Evolutionary conservation across 2,888 invertebrate genomes (phyloP), one percentile per base, ranked within the genome.

Genomic region (Argyra leucocephala): DNA sequence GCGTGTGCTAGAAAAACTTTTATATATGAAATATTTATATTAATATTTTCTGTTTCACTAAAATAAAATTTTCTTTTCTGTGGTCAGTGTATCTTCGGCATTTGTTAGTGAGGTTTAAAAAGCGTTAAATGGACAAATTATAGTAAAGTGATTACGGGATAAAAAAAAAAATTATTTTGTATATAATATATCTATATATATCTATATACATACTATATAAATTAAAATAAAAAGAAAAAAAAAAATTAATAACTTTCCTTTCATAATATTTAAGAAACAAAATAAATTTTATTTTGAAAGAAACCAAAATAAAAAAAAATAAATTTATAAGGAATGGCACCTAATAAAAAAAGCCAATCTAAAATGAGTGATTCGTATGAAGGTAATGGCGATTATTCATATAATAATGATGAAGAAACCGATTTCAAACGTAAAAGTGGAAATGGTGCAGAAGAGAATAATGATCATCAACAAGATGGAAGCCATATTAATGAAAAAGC

Each of bases 401-500:
- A 73, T 58, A 78, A 76, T 67, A 75, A 74, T 63, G 78, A 78
- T 67, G 79, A 79, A 62, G 78, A 78, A 66, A 74, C 73, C 66
- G 77, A 79, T 66, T 78, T 77, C 65, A 73, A 74, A 57, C 73
- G 77, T 57, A 71, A 72, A 70, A 70, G 74, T 23, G 76, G 78
- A 63, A 82, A 67, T 61, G 73, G 69, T 65, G 78, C 77, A 64
- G 82, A 83, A 76, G 84, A 84, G 65, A 84, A 83, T 22, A 81
- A 80, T 71, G 78, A 82, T 63, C 69, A 70, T 58, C 69, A 68
- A 69, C 24, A 61, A 23, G 72, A 72, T 68, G 73, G 68, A 63
- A 83, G 83, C 74, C 79, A 76, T 67, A 69, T 86, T 67, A 84
- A 85, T 70, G 87, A 88, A 76, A 90, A 89, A 81, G 88, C 88